These are phyloP conservation scores for Catamblyrhynchus diadema DNA, from an alignment of 2,797 vertebrate species.

Conservation along the genomic window DNA sequence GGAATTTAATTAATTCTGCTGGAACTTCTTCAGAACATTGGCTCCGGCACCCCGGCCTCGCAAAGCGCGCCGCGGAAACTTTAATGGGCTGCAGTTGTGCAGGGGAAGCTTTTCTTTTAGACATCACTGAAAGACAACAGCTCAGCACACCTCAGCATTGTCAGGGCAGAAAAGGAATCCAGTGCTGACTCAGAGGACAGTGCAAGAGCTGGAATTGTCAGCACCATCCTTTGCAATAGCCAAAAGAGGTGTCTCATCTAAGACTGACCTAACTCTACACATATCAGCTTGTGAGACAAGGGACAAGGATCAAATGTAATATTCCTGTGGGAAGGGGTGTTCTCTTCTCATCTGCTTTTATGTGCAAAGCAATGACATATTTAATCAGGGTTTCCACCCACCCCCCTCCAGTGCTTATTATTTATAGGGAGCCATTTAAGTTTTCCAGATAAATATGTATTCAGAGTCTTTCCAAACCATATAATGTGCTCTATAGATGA, in stretches of 20 bases:
- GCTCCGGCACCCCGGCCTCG: not conserved
- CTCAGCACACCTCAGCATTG: not conserved
- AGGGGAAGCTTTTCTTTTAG: not conserved
- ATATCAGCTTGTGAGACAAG: not conserved
- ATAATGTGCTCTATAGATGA: conserved; percentile 36
- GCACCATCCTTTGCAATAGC: not conserved
- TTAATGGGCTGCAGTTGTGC: conserved; percentile 11
- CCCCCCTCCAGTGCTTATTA: not conserved
- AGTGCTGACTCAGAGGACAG: not conserved
- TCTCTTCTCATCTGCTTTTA: not conserved
- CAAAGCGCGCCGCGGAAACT: not conserved
- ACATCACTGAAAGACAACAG: not conserved
- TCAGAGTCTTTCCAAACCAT: not conserved
- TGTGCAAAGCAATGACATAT: not conserved
- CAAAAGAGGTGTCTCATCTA: not conserved
- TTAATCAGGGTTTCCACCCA: not conserved
- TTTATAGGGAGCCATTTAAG: not conserved
- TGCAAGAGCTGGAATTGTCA: not conserved
- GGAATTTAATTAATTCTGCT: conserved; percentile 50
- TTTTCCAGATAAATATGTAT: conserved; percentile 39
- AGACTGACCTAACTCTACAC: not conserved
- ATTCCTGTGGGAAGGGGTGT: not conserved
- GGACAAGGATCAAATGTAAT: not conserved
- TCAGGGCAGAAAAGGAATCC: not conserved
- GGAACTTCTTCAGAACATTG: conserved; percentile 57